Base-by-base conservation (phyloP, 2,113 vertebrate species). In the Misgurnus anguillicaudatus region DNA sequence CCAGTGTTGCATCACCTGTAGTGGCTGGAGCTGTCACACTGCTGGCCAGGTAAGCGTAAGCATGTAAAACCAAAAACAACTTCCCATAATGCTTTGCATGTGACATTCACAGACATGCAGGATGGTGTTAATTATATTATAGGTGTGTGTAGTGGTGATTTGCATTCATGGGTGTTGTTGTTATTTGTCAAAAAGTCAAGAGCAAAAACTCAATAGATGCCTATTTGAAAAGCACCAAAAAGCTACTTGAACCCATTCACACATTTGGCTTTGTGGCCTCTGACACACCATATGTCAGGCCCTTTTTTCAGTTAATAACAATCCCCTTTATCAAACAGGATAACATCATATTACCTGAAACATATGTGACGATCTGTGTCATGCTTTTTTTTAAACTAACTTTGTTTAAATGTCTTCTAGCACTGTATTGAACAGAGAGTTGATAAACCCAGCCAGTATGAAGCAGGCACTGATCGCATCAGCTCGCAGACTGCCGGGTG, bases 381-480 rank as follows among this genome's bases (percentile, higher is more conserved):
- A 14, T 13, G 4, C 17, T 57, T 57, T 16, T 57, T n/a, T 57
- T 19, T 57, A 8, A 17, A 19, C 2, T 17, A 19, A 19, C 17
- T 57, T 2, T 77, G 2, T 51, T 10, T 6, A 14, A 13, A 16
- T 45, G 19, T 55, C 19, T 57, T 69, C 77, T 6, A 99, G 98
- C 91, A 98, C 98, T 2, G 96, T 99, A 60, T 92, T 93, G 85
- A 98, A 98, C 80, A 92, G 97, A 67, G 95, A 99, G 79, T 83
- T 98, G 89, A 95, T 99, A 80, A 99, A 99, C 81, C 98, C 98
- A 0, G 98, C 97, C 42, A 99, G 97, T 66, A 97, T 99, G 97
- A 99, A 99, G 88, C 97, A 99, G 91, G 98, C 98, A 1, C 91
- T 99, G 70, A 98, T 99, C 0, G 97, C 97, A 0, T 99, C 98